Evolutionary conservation across 1,140 invertebrate genomes (phyloP).

Genomic region (Carcinoscorpius rotundicauda): DNA sequence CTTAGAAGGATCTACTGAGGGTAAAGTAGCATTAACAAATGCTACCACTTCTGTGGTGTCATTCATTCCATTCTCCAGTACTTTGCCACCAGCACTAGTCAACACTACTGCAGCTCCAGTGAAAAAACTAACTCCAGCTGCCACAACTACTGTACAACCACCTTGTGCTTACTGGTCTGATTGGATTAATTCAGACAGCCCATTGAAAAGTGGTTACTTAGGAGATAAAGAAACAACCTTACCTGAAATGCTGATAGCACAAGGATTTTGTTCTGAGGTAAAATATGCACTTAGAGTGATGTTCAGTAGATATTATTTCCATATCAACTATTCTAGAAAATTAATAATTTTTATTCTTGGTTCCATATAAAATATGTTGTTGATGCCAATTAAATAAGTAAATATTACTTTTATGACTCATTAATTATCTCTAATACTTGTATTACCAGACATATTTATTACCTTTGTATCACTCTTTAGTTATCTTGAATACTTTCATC

Average conservation of each 20-base stretch:
- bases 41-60: background rate
- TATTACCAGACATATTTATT: too few species aligned
- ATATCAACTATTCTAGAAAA: too few species aligned
- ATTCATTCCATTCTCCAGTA: background rate
- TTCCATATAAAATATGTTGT: too few species aligned
- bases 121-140: background rate
- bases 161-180: slow-evolving; percentile 21
- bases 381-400: too few species aligned
- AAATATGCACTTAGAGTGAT: background rate
- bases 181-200: slow-evolving; percentile 26
- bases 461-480: too few species aligned
- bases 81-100: background rate
- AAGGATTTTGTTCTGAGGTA: slow-evolving; percentile 13
- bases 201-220: slow-evolving; percentile 13
- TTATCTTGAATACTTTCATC: too few species aligned
- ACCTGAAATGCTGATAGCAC: slow-evolving; percentile 7
- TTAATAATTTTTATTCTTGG: too few species aligned
- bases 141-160: background rate
- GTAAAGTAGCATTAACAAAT: background rate
- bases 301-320: too few species aligned
- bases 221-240: slow-evolving; percentile 16
- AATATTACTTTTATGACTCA: too few species aligned
- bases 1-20: slow-evolving; percentile 4
- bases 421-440: too few species aligned
- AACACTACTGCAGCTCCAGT: background rate